Evolutionary conservation across 2,113 vertebrate genomes (phyloP).

Genomic region (Himantopus leucocephalus): DNA sequence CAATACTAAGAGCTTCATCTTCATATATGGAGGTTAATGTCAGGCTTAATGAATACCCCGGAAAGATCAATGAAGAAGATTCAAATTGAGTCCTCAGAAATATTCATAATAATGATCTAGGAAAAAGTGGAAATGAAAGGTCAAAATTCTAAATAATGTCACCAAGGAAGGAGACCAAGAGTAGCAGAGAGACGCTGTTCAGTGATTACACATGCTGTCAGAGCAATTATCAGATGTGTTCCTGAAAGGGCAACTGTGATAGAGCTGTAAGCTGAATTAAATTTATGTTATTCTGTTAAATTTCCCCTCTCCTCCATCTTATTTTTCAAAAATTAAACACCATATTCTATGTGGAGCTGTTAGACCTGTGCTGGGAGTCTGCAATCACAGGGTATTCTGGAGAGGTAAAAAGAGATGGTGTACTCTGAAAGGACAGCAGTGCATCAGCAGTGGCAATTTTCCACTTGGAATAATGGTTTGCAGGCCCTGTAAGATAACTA

Average conservation of each 20-base stretch:
- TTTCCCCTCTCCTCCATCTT: not conserved
- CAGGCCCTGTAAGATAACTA: not conserved
- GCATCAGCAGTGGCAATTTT: not conserved
- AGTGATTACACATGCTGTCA: not conserved
- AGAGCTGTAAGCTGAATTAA: not conserved
- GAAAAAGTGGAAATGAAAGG: not conserved
- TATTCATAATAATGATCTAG: not conserved
- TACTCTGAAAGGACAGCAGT: not conserved
- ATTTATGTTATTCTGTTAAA: constrained; percentile 1
- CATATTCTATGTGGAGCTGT: not conserved
- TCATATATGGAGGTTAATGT: not conserved
- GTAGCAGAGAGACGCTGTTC: not conserved
- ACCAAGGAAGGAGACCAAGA: not conserved
- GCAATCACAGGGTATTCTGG: not conserved
- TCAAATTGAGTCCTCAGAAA: not conserved
- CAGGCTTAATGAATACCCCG: not conserved
- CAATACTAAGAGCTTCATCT: not conserved
- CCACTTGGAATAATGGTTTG: not conserved
- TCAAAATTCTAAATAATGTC: constrained; percentile 12
- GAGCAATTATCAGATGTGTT: not conserved
- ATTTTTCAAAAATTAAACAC: not conserved
- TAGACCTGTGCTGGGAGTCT: not conserved
- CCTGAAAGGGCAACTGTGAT: constrained; percentile 1
- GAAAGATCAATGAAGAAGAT: not conserved
- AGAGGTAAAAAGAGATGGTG: not conserved